phyloP scores from a whole-genome alignment of 2,113 vertebrate genomes.

The Pygoscelis adeliae region DNA sequence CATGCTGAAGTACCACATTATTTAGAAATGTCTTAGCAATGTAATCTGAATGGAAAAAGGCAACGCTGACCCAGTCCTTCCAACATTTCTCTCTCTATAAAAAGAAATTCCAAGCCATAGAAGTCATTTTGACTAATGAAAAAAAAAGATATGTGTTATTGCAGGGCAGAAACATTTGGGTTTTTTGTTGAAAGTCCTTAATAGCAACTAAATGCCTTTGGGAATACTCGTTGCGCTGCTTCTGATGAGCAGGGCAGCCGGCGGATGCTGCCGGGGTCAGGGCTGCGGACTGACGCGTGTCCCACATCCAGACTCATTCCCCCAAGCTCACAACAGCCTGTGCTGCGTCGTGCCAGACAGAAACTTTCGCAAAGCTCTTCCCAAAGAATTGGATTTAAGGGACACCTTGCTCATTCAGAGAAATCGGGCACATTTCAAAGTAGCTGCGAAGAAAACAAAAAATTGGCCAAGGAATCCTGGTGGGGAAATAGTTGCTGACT shows the following conservation, averaged over 20 bases:
- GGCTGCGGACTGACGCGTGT: neutral
- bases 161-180: neutral
- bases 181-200: neutral
- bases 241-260: neutral
- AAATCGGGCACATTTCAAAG: conserved; percentile 38
- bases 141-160: neutral
- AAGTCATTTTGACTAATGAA: neutral
- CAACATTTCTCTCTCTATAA: neutral
- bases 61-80: neutral
- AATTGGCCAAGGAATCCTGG: neutral
- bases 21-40: neutral
- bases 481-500: conserved; percentile 20
- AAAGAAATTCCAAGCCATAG: neutral
- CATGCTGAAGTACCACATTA: neutral
- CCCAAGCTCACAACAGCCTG: neutral
- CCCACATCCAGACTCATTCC: neutral
- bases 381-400: neutral
- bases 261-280: neutral
- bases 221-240: neutral
- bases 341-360: conserved; percentile 31
- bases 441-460: neutral
- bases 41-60: neutral
- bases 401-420: conserved; percentile 62
- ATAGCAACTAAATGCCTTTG: neutral
- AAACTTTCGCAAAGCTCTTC: conserved; percentile 50